A percentile compares a stretch with the other conserved stretches of the same genome.
Evolutionary conservation across 1,140 invertebrate genomes (phyloP).

Genomic region (Zaprionus vittiger): DNA sequence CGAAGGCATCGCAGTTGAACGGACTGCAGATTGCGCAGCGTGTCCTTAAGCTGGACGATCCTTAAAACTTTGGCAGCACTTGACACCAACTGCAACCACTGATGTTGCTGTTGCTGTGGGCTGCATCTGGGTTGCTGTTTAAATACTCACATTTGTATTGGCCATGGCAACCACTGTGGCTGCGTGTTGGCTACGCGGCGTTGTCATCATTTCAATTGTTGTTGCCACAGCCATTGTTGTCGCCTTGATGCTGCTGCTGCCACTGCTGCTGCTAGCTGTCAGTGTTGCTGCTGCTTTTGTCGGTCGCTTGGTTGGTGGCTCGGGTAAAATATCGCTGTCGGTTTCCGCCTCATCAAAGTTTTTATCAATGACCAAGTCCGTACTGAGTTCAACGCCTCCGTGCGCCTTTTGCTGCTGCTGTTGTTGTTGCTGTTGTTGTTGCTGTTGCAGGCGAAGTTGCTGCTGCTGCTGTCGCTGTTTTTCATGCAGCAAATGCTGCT

Average conservation of each 20-base stretch:
- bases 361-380: conserved; percentile 67
- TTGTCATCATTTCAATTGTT: conserved; percentile 61
- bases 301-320: conserved; percentile 80
- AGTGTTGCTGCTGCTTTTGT: conserved; percentile 44
- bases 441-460: conserved; percentile 48
- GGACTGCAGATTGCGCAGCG: conserved; percentile 33
- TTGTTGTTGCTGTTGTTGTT: conserved; percentile 8
- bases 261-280: conserved; percentile 35
- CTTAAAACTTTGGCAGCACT: conserved; percentile 30
- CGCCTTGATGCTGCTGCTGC: conserved; percentile 14
- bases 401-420: conserved; percentile 31
- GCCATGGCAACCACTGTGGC: conserved; percentile 47
- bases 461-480: conserved; percentile 63
- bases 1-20: conserved; percentile 47
- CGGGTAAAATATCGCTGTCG: conserved; percentile 83
- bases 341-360: conserved; percentile 80
- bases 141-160: conserved; percentile 59
- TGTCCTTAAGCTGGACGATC: conserved; percentile 17
- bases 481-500: conserved; percentile 80
- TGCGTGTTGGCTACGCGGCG: conserved; percentile 43
- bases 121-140: background rate
- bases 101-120: conserved; percentile 11
- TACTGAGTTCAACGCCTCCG: conserved; percentile 49
- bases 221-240: conserved; percentile 32
- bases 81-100: conserved; percentile 25